Percentiles rank a stretch among this genome's conserved stretches.
Evolutionary conservation across 2,888 invertebrate genomes (phyloP).

Genomic region (Yponomeuta sedellus): DNA sequence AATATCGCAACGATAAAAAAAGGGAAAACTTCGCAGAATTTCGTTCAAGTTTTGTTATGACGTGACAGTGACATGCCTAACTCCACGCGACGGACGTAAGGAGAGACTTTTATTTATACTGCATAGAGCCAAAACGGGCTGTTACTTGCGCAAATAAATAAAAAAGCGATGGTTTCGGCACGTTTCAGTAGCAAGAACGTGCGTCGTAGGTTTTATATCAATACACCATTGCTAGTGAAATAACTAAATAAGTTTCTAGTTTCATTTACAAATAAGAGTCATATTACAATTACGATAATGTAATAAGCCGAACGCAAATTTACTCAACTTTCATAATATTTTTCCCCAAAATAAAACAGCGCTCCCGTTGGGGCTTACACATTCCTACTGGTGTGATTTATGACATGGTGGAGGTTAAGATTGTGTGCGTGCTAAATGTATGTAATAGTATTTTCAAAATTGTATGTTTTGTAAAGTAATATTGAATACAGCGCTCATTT

Average conservation of each 20-base stretch:
- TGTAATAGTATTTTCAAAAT: too few species aligned
- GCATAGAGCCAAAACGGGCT: not conserved
- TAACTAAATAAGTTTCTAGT: slow-evolving; percentile 30
- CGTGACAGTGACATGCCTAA: not conserved
- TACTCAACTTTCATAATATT: slow-evolving; percentile 35
- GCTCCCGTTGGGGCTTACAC: not conserved
- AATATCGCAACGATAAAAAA: not conserved
- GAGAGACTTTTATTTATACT: not conserved
- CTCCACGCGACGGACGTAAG: not conserved
- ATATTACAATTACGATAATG: slow-evolving; percentile 33
- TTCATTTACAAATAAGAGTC: slow-evolving; percentile 46
- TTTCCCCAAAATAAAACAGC: slow-evolving; percentile 20
- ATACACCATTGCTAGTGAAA: not conserved
- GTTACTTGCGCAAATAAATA: not conserved
- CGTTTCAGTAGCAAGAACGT: not conserved
- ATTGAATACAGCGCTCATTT: too few species aligned
- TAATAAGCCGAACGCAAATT: slow-evolving; percentile 41
- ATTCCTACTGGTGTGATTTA: not conserved
- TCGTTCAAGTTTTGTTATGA: not conserved
- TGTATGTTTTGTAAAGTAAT: too few species aligned
- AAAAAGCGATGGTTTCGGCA: slow-evolving; percentile 2
- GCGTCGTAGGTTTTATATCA: slow-evolving; percentile 8
- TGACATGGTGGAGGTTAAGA: not conserved
- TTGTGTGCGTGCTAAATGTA: not conserved
- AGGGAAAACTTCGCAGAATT: not conserved